Evolutionary conservation across 2,113 vertebrate species (phyloP).

Genomic region (Spea bombifrons): DNA sequence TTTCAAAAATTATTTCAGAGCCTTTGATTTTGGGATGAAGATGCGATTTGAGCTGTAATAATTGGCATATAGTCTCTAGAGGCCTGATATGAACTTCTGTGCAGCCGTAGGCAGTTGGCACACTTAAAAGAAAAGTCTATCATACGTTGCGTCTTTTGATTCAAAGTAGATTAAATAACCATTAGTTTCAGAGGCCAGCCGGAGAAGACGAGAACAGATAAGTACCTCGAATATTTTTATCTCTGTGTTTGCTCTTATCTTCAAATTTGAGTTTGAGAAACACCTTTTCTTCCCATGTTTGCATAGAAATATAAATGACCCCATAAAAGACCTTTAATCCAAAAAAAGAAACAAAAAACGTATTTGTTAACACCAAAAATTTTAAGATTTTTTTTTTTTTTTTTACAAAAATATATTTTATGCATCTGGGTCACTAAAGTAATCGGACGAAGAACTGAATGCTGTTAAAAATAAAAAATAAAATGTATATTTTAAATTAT

Average conservation of each 20-base stretch:
- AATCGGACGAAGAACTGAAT: too few species aligned
- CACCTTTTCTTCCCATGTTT: neutral
- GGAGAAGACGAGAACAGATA: slow-evolving; percentile 8
- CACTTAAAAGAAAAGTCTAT: slow-evolving; percentile 41
- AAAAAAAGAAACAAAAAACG: too few species aligned
- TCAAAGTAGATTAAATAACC: slow-evolving; percentile 43
- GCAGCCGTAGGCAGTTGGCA: slow-evolving; percentile 38
- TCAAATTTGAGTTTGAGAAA: slow-evolving; percentile 3
- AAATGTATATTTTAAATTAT: too few species aligned
- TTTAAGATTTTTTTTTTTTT: too few species aligned
- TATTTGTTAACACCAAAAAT: too few species aligned
- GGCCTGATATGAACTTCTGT: slow-evolving; percentile 20
- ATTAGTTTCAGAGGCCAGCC: slow-evolving; percentile 28
- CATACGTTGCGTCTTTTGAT: slow-evolving; percentile 33
- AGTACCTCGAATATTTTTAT: slow-evolving; percentile 28
- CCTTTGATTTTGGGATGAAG: slow-evolving; percentile 36
- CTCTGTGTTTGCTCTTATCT: slow-evolving; percentile 6
- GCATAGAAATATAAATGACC: too few species aligned
- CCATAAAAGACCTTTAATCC: too few species aligned
- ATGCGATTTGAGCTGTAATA: slow-evolving; percentile 31
- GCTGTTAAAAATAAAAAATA: too few species aligned
- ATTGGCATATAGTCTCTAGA: slow-evolving; percentile 25
- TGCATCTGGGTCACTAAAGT: too few species aligned
- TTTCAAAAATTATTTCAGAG: slow-evolving; percentile 21
- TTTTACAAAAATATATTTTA: too few species aligned